phyloP scores from a whole-genome alignment of 2,888 invertebrate species.

The Harpalus rubripes region DNA sequence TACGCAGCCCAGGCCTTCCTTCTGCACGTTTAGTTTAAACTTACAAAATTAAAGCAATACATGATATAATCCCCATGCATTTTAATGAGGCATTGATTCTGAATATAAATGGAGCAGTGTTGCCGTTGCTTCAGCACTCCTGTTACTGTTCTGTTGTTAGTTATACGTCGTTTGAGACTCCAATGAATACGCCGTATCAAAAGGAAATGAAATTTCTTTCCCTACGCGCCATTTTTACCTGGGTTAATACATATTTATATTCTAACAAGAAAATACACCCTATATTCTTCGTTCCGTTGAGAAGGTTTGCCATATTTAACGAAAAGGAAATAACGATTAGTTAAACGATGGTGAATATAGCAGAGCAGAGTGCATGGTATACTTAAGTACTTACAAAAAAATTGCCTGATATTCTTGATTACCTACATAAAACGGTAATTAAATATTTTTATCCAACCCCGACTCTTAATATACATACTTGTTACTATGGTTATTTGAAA shows the following conservation, averaged over 20 bases:
- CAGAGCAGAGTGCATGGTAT: no score
- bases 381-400: no score
- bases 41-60: slow-evolving; percentile 62
- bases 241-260: slow-evolving; percentile 36
- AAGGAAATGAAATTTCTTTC: slow-evolving; percentile 45
- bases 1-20: slow-evolving; percentile 15
- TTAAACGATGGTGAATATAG: no score
- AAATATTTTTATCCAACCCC: no score
- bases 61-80: slow-evolving; percentile 61
- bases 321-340: no score
- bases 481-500: no score
- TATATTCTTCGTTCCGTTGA: no score
- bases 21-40: slow-evolving; percentile 55
- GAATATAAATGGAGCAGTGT: slow-evolving; percentile 47
- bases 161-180: slow-evolving; percentile 19
- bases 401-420: no score
- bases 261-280: slow-evolving; percentile 8
- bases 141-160: background rate
- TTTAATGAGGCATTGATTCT: slow-evolving; percentile 63
- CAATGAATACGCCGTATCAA: slow-evolving; percentile 30
- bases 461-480: no score
- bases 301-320: no score
- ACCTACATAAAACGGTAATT: no score
- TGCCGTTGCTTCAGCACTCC: background rate
- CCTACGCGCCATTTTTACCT: slow-evolving; percentile 18